Conservation (phyloP, 2,888 invertebrate genomes). For the Teinopalpus imperialis region DNA sequence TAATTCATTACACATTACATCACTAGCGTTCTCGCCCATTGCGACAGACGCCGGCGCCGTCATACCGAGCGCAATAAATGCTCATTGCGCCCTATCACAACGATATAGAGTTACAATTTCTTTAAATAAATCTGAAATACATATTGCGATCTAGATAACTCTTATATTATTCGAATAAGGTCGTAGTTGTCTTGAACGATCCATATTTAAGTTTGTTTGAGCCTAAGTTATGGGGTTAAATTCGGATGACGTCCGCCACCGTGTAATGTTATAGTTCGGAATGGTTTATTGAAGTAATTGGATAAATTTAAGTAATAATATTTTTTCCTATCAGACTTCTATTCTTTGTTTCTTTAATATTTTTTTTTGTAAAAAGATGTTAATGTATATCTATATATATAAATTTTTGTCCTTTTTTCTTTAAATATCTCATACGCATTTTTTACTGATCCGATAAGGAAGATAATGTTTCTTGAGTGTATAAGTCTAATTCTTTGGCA, state of each 20-base stretch:
- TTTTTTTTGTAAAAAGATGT: too few relatives aligned
- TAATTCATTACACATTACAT: too few relatives aligned
- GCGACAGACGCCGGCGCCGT: conserved; percentile 19
- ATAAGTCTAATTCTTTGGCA: too few relatives aligned
- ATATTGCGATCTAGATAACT: not conserved
- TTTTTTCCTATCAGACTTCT: too few relatives aligned
- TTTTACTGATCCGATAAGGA: too few relatives aligned
- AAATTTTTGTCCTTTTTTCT: too few relatives aligned
- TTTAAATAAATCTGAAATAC: not conserved
- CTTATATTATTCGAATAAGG: conserved; percentile 10
- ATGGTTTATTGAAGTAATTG: conserved; percentile 28
- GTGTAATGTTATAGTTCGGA: conserved; percentile 27
- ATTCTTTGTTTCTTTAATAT: too few relatives aligned
- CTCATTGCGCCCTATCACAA: not conserved
- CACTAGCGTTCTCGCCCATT: conserved; percentile 25
- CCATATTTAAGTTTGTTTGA: conserved; percentile 14
- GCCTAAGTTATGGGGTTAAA: conserved; percentile 38
- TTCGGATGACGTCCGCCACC: conserved; percentile 36
- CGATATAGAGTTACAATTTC: conserved; percentile 9
- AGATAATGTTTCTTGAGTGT: too few relatives aligned
- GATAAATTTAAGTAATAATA: conserved; percentile 5
- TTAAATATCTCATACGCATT: too few relatives aligned
- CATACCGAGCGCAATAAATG: conserved; percentile 1
- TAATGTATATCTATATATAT: too few relatives aligned
- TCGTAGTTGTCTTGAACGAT: conserved; percentile 6